Evolutionary conservation across 2,888 invertebrate genomes (phyloP).

Genomic region (Caenorhabditis sulstoni): DNA sequence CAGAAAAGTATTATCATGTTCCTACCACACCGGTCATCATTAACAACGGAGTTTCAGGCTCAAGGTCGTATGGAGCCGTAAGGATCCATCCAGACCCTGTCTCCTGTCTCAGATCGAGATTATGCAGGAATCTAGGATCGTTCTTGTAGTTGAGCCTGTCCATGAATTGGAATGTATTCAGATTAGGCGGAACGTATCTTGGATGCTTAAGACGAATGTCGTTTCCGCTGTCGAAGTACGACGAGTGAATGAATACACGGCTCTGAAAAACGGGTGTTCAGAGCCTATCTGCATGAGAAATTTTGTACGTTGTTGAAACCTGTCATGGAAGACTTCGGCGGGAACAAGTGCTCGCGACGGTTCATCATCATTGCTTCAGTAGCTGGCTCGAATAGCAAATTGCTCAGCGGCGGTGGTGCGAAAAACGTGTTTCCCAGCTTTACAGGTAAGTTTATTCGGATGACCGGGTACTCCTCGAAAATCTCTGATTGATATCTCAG

Average conservation of each 20-base stretch:
- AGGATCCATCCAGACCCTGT: constrained; percentile 9
- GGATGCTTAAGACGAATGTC: too few relatives aligned
- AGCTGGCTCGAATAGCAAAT: constrained; percentile 14
- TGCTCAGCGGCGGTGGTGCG: constrained; percentile 7
- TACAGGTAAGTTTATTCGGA: neutral
- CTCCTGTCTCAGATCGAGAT: constrained; percentile 12
- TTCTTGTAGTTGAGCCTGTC: too few relatives aligned
- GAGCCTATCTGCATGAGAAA: too few relatives aligned
- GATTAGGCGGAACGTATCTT: too few relatives aligned
- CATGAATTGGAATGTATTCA: too few relatives aligned
- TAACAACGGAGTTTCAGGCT: constrained; percentile 4
- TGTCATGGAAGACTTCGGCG: neutral
- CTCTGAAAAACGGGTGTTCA: too few relatives aligned
- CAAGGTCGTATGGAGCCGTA: neutral
- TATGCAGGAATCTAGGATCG: neutral
- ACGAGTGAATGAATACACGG: too few relatives aligned
- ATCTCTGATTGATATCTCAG: neutral
- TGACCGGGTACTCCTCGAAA: constrained; percentile 9
- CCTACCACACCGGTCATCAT: constrained; percentile 25
- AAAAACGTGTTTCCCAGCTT: neutral
- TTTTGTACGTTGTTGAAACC: constrained; percentile 3
- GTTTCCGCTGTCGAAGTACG: too few relatives aligned
- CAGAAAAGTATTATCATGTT: too few relatives aligned
- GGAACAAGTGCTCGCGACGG: neutral
- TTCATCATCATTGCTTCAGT: neutral